These are phyloP conservation scores for Trichechus manatus DNA, from an alignment of 2,113 vertebrate genomes.

Conservation along the genomic window DNA sequence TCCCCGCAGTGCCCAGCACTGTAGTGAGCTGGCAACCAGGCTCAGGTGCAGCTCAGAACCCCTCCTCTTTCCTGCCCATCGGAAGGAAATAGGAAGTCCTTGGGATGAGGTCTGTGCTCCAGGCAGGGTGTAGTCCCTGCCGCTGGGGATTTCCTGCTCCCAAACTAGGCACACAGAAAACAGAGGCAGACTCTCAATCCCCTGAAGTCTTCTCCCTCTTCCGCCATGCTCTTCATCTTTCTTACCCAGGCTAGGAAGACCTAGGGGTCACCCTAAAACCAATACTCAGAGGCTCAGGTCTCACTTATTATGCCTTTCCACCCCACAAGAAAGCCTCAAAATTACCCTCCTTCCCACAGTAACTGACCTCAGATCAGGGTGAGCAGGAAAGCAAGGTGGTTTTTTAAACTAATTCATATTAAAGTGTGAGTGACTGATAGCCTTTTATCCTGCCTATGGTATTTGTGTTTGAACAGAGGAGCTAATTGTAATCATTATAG, in stretches of 20 bases:
- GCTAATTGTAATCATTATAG: neutral
- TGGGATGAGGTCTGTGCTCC: neutral
- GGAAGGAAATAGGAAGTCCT: neutral
- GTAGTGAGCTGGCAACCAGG: neutral
- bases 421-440: neutral
- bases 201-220: neutral
- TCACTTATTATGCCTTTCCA: neutral
- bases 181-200: neutral
- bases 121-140: neutral
- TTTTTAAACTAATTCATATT: constrained; percentile 45
- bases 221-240: neutral
- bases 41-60: neutral
- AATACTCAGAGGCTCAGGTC: neutral
- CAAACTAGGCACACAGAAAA: neutral
- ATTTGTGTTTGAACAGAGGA: constrained; percentile 7
- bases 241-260: neutral
- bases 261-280: neutral
- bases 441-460: neutral
- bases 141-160: neutral
- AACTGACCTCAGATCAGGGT: neutral
- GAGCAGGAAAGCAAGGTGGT: neutral
- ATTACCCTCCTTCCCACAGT: neutral
- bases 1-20: neutral
- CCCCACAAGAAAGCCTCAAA: neutral
- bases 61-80: neutral